Base-by-base conservation (phyloP, 2,113 vertebrate genomes). In the Actinemys pallida region DNA sequence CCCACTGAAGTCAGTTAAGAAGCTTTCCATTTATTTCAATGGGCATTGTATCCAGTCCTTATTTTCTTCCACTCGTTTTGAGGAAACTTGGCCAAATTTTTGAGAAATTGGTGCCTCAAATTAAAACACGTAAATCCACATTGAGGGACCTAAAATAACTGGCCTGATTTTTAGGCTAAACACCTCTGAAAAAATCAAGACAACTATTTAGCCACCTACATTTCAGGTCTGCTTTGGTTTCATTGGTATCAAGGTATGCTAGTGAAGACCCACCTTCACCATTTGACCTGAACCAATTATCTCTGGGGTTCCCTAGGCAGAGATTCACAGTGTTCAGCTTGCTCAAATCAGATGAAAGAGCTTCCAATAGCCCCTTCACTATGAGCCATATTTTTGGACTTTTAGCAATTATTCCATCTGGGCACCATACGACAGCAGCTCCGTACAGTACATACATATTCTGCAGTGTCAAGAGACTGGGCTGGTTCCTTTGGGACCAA, bases 171-270 rank as follows among this genome's bases (percentile, higher is more conserved):
- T 42, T 5, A 27, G 10, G 22, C 39, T 76, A 25, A 76, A 25
- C 22, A 24, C 27, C 49, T 83, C 22, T 47, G 29, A 22, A 47
- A 85, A 29, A 3, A 90, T 5, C 31, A 90, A 76, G 75, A 76
- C 75, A 45, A 24, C 25, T 76, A 25, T 53, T 31, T 87, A 27
- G 90, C 65, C 65, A 42, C 85, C 89, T n/a, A 54, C 16, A 11
- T 86, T 81, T 91, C 19, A 42, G 49, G 92, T 84, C 83, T 86
- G 80, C 29, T 87, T 59, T 49, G 12, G 78, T 92, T 57, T 27
- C 1, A 2, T 24, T 31, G 47, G 8, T 72, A 62, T 59, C 45
- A 88, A 52, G 0, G 83, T 35, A 53, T 13, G 22, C 9, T 81
- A 81, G 42, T 2, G 2, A 57, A 88, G 86, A 84, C 13, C 7